Conservation (phyloP, 2,113 vertebrate genomes). For the Cryptomyrus ogoouensis region DNA sequence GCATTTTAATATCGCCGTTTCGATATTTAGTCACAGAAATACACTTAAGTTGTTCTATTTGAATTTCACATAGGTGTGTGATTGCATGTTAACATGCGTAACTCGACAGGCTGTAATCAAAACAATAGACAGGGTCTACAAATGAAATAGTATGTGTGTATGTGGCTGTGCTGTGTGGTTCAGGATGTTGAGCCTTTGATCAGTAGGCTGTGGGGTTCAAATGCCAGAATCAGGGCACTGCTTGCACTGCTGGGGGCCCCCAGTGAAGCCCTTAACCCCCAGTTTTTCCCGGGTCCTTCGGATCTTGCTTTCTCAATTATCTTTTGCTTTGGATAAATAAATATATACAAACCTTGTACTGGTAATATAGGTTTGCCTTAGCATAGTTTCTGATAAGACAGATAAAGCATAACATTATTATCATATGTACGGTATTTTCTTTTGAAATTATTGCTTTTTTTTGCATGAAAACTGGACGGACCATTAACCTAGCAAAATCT, state of each 20-base stretch:
- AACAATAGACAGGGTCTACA: background rate
- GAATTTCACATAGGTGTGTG: background rate
- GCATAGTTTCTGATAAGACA: background rate
- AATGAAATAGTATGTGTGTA: background rate
- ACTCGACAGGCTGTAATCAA: background rate
- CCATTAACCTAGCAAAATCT: background rate
- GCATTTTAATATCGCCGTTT: background rate
- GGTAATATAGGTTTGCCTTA: background rate
- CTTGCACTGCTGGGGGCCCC: too few species aligned
- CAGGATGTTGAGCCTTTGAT: too few species aligned
- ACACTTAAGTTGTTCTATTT: background rate
- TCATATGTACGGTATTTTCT: background rate
- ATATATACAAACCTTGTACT: background rate
- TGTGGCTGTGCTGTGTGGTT: background rate
- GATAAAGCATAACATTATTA: background rate
- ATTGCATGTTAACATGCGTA: background rate
- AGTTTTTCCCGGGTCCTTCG: background rate
- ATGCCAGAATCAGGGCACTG: too few species aligned
- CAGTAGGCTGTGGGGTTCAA: too few species aligned
- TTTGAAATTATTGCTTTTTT: background rate
- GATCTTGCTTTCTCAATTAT: background rate
- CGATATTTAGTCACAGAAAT: background rate
- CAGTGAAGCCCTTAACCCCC: background rate
- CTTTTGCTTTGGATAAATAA: background rate
- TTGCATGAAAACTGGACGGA: background rate